phyloP scores from a whole-genome alignment of 1,140 invertebrate species.

The Gryon sp. region DNA sequence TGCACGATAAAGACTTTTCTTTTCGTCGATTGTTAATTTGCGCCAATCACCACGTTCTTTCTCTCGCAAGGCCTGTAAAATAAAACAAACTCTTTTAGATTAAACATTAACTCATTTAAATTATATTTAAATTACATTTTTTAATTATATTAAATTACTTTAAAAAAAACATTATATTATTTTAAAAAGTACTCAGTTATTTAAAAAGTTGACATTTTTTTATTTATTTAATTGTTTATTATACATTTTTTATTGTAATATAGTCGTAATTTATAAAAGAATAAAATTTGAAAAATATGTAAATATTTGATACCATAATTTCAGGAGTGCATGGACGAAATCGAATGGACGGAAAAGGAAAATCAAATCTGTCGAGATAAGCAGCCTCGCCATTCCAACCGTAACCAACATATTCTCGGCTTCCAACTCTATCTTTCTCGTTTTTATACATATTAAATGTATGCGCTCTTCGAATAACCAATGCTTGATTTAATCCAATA shows the following conservation, averaged over 20 bases:
- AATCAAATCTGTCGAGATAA: slow-evolving; percentile 82
- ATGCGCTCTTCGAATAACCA: slow-evolving; percentile 5
- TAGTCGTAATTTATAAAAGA: too few species aligned
- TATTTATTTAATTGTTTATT: background rate
- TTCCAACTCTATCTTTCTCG: slow-evolving; percentile 74
- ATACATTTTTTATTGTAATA: background rate
- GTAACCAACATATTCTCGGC: slow-evolving; percentile 84
- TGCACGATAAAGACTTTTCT: slow-evolving; percentile 94
- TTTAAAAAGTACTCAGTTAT: background rate
- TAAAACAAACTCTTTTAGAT: background rate
- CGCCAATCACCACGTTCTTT: slow-evolving; percentile 98
- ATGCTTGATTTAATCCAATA: background rate
- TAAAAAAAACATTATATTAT: background rate
- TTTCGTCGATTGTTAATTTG: slow-evolving; percentile 92
- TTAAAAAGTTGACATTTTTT: background rate
- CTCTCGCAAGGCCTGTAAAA: slow-evolving; percentile 85
- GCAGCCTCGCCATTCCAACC: slow-evolving; percentile 81
- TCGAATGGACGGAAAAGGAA: slow-evolving; percentile 84
- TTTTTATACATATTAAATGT: background rate
- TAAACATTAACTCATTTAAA: too few species aligned
- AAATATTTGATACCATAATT: slow-evolving; percentile 71
- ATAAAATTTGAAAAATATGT: too few species aligned
- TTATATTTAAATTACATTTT: too few species aligned
- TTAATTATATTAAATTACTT: too few species aligned
- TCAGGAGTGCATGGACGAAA: slow-evolving; percentile 82